Evolutionary conservation across 2,888 invertebrate species (phyloP).

Genomic region (Spodoptera picta): DNA sequence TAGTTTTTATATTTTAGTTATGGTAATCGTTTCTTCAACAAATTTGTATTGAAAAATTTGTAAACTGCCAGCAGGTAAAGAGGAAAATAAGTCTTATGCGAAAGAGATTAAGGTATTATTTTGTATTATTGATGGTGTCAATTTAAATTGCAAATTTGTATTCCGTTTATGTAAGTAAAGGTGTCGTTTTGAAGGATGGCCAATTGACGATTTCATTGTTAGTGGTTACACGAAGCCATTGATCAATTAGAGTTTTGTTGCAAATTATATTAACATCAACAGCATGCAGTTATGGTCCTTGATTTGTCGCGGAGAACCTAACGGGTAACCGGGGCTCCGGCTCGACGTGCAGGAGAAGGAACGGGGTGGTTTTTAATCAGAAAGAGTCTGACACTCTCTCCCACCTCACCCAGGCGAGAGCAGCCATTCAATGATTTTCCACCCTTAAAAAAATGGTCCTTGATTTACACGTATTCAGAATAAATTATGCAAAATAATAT

Average conservation of each 20-base stretch:
- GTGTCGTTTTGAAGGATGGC: slow-evolving; percentile 56
- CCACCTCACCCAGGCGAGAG: too few relatives aligned
- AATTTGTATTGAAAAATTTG: slow-evolving; percentile 50
- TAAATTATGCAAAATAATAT: too few relatives aligned
- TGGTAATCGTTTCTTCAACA: slow-evolving; percentile 49
- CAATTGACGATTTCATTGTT: slow-evolving; percentile 45
- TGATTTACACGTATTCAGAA: too few relatives aligned
- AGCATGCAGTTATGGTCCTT: not conserved
- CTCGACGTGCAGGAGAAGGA: too few relatives aligned
- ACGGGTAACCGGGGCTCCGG: too few relatives aligned
- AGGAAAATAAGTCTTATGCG: slow-evolving; percentile 1
- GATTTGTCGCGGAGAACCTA: too few relatives aligned
- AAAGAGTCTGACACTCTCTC: too few relatives aligned
- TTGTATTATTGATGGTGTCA: slow-evolving; percentile 34
- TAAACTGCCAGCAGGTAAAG: not conserved
- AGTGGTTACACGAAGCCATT: slow-evolving; percentile 30
- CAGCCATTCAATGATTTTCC: too few relatives aligned
- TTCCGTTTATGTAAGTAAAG: slow-evolving; percentile 45
- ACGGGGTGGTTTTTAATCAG: too few relatives aligned
- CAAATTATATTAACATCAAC: slow-evolving; percentile 25
- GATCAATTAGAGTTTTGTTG: slow-evolving; percentile 39
- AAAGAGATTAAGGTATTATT: not conserved
- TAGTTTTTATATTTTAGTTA: slow-evolving; percentile 55
- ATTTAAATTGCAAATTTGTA: slow-evolving; percentile 53
- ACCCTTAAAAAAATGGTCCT: too few relatives aligned